Conservation (phyloP, 2,888 invertebrate genomes). For the Agrochola litura region DNA sequence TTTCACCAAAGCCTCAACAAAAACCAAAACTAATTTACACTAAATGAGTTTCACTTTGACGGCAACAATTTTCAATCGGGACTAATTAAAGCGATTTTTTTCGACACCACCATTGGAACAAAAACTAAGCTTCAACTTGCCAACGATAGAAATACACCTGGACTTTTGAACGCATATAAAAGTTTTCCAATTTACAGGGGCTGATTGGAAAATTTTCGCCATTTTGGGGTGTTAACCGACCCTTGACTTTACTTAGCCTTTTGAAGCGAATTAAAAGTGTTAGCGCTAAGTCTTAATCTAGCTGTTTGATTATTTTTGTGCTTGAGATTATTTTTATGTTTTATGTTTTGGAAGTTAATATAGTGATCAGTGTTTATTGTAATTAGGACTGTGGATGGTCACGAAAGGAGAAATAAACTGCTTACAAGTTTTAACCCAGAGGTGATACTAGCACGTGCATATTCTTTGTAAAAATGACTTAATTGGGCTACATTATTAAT, state of each 20-base stretch:
- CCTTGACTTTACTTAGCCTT: constrained; percentile 85
- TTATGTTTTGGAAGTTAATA: neutral
- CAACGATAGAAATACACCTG: constrained; percentile 89
- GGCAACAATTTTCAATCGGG: constrained; percentile 74
- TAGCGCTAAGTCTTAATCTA: constrained; percentile 64
- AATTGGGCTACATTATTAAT: constrained; percentile 1
- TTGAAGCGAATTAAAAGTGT: constrained; percentile 82
- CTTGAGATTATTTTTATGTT: constrained; percentile 8
- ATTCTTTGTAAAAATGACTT: neutral
- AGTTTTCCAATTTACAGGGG: constrained; percentile 90
- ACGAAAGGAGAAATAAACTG: neutral
- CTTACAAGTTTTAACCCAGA: neutral
- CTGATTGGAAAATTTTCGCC: constrained; percentile 90
- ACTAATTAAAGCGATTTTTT: constrained; percentile 84
- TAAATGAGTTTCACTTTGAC: constrained; percentile 69
- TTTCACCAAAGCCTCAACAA: constrained; percentile 28
- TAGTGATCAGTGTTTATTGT: neutral
- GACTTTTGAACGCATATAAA: constrained; percentile 90
- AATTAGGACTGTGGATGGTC: neutral
- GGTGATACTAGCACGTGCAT: neutral
- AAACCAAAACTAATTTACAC: constrained; percentile 61
- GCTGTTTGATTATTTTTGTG: constrained; percentile 23
- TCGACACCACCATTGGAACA: constrained; percentile 78
- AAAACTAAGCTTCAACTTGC: constrained; percentile 81
- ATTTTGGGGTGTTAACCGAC: constrained; percentile 89